Conservation (phyloP, 2,888 invertebrate genomes). For the Malacosoma neustria region DNA sequence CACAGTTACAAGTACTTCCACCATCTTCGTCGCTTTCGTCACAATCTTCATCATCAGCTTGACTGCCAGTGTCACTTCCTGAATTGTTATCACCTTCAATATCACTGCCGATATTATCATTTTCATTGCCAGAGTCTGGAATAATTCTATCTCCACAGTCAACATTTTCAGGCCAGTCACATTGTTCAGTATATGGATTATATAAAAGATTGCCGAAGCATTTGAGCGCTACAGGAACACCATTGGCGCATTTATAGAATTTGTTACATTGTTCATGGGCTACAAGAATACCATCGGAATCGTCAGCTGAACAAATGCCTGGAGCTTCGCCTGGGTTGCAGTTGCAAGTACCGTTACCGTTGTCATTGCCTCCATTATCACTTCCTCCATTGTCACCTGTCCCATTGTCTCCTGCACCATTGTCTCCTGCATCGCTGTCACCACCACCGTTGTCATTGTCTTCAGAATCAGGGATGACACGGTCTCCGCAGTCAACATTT, state of each 20-base stretch:
- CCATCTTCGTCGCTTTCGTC: conserved; percentile 8
- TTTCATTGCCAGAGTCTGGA: conserved; percentile 8
- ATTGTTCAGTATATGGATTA: conserved; percentile 21
- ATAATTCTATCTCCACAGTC: conserved; percentile 27
- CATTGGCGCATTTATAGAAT: conserved; percentile 28
- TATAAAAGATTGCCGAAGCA: conserved; percentile 23
- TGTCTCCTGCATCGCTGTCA: neutral
- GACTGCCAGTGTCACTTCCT: conserved; percentile 3
- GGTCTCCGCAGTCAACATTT: conserved; percentile 23
- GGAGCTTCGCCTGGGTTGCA: conserved; percentile 27
- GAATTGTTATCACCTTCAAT: conserved; percentile 5
- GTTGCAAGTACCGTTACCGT: conserved; percentile 15
- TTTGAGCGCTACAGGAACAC: conserved; percentile 19
- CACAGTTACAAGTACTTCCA: conserved; percentile 17
- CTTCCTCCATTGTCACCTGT: conserved; percentile 5
- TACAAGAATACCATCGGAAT: conserved; percentile 24
- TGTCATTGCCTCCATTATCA: conserved; percentile 3
- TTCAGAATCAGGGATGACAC: conserved; percentile 14
- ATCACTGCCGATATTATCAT: conserved; percentile 3
- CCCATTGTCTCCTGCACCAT: conserved; percentile 3
- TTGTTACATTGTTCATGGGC: conserved; percentile 33
- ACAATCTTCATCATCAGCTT: conserved; percentile 1
- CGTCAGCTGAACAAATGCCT: conserved; percentile 22
- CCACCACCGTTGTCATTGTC: conserved; percentile 5
- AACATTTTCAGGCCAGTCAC: conserved; percentile 33